Conservation (phyloP, 2,113 vertebrate species). For the Melanerpes formicivorus region DNA sequence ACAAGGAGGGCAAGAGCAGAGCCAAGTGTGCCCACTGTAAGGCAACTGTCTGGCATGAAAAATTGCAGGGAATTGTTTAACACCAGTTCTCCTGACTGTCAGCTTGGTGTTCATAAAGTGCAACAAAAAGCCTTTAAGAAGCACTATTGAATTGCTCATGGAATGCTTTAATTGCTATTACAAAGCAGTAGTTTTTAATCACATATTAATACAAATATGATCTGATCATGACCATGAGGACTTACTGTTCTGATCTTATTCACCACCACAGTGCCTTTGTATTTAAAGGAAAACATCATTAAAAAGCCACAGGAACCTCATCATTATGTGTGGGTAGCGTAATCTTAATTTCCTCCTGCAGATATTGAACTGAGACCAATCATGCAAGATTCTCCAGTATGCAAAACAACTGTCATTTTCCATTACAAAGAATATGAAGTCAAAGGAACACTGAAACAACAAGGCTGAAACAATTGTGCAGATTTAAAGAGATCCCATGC, state of each 20-base stretch:
- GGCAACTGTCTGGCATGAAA: background rate
- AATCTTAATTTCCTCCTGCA: conserved; percentile 39
- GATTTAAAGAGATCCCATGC: conserved; percentile 11
- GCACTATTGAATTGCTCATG: background rate
- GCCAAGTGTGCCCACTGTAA: background rate
- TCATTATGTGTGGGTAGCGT: background rate
- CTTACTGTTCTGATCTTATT: background rate
- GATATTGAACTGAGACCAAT: conserved; percentile 34
- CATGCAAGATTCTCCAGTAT: conserved; percentile 12
- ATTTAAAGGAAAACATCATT: conserved; percentile 29
- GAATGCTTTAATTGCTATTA: conserved; percentile 31
- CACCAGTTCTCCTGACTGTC: background rate
- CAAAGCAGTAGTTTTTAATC: conserved; percentile 30
- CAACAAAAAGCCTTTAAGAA: background rate
- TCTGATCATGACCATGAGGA: background rate
- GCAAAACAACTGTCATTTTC: conserved; percentile 36
- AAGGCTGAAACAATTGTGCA: conserved; percentile 3
- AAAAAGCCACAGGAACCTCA: conserved; percentile 18
- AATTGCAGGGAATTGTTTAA: background rate
- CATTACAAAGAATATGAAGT: conserved; percentile 43
- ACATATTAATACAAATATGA: conserved; percentile 4
- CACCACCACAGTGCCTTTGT: background rate
- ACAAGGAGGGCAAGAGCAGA: background rate
- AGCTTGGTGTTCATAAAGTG: background rate
- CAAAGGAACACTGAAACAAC: conserved; percentile 32